Conservation (phyloP, 2,888 invertebrate genomes). For the Diarsia rubi region DNA sequence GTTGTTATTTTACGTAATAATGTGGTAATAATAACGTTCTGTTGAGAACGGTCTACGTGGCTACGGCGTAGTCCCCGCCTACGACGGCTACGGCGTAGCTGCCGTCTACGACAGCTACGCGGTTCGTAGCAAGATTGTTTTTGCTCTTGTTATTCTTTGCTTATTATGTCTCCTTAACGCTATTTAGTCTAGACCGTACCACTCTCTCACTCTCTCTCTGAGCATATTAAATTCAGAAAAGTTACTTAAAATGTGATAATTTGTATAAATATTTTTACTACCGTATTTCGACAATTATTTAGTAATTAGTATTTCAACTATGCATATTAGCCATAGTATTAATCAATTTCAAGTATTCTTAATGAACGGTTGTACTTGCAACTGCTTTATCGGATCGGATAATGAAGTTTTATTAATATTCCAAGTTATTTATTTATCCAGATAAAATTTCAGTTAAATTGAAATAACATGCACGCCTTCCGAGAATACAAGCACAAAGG, state of each 20-base stretch:
- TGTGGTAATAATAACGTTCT: conserved; percentile 41
- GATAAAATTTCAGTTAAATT: background rate
- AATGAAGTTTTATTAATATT: background rate
- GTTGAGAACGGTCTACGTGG: conserved; percentile 49
- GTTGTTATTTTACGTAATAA: conserved; percentile 57
- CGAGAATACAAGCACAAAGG: background rate
- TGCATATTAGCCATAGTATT: background rate
- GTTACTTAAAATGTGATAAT: background rate
- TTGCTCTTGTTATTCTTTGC: conserved; percentile 3
- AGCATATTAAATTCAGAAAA: no score
- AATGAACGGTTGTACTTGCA: conserved; percentile 1
- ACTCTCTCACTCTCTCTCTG: no score
- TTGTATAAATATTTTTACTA: background rate
- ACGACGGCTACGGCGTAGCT: conserved; percentile 33
- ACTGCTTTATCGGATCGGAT: background rate
- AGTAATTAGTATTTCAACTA: conserved; percentile 17
- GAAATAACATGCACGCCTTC: background rate
- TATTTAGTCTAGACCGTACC: background rate
- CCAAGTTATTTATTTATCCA: background rate
- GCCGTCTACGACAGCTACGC: conserved; percentile 18
- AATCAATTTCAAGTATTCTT: conserved; percentile 8
- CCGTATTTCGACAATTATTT: background rate
- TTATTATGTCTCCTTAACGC: background rate
- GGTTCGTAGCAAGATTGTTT: conserved; percentile 33
- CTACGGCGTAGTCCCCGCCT: conserved; percentile 39